phyloP scores from a whole-genome alignment of 2,113 vertebrate genomes.

The Colistium nudipinnis region DNA sequence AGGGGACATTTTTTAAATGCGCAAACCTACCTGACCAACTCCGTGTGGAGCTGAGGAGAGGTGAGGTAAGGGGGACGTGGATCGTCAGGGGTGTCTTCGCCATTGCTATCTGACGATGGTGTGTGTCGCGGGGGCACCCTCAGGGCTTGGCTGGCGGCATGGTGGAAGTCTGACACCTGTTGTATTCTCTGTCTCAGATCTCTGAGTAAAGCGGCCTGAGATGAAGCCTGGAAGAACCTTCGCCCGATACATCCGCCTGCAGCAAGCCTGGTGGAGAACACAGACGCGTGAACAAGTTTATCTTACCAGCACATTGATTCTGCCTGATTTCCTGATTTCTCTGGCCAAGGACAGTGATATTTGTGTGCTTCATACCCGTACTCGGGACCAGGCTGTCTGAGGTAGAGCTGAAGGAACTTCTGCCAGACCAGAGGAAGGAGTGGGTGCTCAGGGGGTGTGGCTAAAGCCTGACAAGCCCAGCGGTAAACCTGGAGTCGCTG shows the following conservation, averaged over 20 bases:
- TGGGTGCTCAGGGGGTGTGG: slow-evolving; percentile 92
- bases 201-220: slow-evolving; percentile 84
- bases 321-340: slow-evolving; percentile 4
- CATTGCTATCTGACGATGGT: slow-evolving; percentile 78
- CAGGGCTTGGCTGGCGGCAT: slow-evolving; percentile 91
- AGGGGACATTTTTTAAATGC: background rate
- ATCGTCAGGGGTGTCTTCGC: slow-evolving; percentile 62
- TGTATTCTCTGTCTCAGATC: slow-evolving; percentile 89
- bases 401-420: slow-evolving; percentile 95
- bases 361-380: slow-evolving; percentile 86
- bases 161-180: slow-evolving; percentile 95
- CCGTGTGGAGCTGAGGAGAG: slow-evolving; percentile 91
- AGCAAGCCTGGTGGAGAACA: slow-evolving; percentile 81
- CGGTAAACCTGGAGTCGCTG: slow-evolving; percentile 96
- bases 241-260: slow-evolving; percentile 92
- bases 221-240: slow-evolving; percentile 89
- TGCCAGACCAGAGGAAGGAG: slow-evolving; percentile 95
- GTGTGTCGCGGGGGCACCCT: slow-evolving; percentile 80
- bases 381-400: slow-evolving; percentile 93
- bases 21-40: slow-evolving; percentile 89
- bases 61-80: slow-evolving; percentile 78
- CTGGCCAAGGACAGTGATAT: background rate
- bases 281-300: background rate
- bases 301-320: background rate
- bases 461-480: slow-evolving; percentile 94